These are phyloP conservation scores for Panulirus ornatus DNA, from an alignment of 1,140 invertebrate species.

Conservation along the genomic window DNA sequence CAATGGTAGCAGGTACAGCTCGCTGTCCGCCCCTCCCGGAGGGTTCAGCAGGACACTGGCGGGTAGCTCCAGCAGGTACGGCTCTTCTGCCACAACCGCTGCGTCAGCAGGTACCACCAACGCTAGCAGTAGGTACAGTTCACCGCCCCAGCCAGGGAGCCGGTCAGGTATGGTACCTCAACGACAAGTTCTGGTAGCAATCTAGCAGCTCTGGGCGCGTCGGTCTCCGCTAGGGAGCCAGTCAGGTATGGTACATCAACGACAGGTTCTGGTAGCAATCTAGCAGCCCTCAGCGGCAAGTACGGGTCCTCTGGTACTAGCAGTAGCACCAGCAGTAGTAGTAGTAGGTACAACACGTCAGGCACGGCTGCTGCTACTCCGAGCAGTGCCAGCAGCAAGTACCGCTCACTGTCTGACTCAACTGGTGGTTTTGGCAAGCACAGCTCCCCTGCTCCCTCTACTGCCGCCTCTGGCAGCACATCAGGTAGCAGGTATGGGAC, in stretches of 20 bases:
- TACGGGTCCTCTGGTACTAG: constrained; percentile 2
- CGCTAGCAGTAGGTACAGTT: constrained; percentile 4
- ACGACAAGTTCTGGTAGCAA: not conserved
- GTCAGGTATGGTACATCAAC: constrained; percentile 22
- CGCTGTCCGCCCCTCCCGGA: not conserved
- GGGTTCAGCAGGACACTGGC: not conserved
- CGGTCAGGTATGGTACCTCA: not conserved
- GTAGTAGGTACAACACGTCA: constrained; percentile 16
- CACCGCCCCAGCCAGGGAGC: not conserved
- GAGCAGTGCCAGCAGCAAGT: not conserved
- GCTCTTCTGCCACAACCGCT: not conserved
- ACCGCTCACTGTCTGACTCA: not conserved
- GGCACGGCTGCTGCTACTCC: not conserved
- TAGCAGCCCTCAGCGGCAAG: constrained; percentile 1
- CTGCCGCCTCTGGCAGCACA: not conserved
- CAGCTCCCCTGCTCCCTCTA: not conserved
- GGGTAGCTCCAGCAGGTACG: not conserved
- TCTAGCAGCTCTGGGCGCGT: not conserved
- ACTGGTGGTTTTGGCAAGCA: not conserved
- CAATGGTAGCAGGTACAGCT: not conserved
- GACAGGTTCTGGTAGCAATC: constrained; percentile 9
- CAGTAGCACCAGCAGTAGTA: not conserved
- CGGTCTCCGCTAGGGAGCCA: not conserved
- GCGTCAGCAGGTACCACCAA: not conserved
- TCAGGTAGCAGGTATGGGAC: not conserved